Evolutionary conservation across 1,140 invertebrate genomes (phyloP).

Genomic region (Neuroterus valhalla): DNA sequence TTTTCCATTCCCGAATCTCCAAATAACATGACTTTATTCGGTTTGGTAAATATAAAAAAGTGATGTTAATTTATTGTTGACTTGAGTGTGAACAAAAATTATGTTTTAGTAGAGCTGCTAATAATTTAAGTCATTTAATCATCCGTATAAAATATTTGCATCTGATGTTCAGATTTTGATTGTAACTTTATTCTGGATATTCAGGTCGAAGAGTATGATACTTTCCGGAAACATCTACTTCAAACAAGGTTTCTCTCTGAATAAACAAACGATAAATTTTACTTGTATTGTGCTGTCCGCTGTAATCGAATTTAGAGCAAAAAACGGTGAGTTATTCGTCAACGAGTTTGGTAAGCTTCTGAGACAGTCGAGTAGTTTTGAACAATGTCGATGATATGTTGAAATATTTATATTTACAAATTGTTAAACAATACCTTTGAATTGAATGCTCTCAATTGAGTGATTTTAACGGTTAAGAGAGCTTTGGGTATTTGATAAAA

Average conservation of each 20-base stretch:
- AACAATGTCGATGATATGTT: neutral
- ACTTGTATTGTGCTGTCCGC: neutral
- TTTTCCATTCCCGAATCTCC: no score
- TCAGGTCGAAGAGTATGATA: no score
- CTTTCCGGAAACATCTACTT: neutral
- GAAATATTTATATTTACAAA: slow-evolving; percentile 3
- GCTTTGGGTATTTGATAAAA: neutral
- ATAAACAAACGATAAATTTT: neutral
- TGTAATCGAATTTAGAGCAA: slow-evolving; percentile 9
- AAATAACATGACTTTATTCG: no score
- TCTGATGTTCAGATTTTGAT: no score
- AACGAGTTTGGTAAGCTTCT: slow-evolving; percentile 5
- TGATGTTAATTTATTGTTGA: no score
- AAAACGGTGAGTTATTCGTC: neutral
- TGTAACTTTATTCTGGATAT: no score
- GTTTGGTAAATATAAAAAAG: no score
- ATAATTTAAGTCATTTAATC: no score
- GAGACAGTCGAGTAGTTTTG: neutral
- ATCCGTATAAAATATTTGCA: no score
- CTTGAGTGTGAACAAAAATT: no score
- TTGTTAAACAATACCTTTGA: slow-evolving; percentile 1
- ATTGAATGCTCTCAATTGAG: slow-evolving; percentile 9
- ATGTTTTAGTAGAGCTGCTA: no score
- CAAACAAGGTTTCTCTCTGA: neutral
- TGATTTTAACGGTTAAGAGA: slow-evolving; percentile 6